Conservation (phyloP, 35 echinoderm and acorn worm species). For the Strongylocentrotus purpuratus region DNA sequence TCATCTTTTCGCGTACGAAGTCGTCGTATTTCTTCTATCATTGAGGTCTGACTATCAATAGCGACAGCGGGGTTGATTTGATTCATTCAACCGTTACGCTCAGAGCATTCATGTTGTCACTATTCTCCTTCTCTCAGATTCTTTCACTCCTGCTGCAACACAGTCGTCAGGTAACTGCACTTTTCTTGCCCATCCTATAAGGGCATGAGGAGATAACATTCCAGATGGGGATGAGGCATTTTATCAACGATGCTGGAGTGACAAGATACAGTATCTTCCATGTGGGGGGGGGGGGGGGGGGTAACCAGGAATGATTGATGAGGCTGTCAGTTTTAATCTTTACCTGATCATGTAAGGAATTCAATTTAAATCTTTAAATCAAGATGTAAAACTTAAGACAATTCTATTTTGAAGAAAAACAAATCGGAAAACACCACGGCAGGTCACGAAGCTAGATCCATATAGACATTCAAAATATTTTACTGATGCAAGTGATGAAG, state of each 20-base stretch:
- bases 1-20: neutral
- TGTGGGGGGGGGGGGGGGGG: too few species aligned
- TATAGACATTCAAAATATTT: neutral
- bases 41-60: neutral
- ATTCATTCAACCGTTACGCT: slow-evolving; percentile 25
- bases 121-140: neutral
- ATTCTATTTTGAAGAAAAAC: neutral
- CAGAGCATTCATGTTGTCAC: slow-evolving; percentile 42
- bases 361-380: neutral
- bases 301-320: neutral
- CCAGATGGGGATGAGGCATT: neutral
- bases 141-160: neutral
- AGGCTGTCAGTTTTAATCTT: neutral
- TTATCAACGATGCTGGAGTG: neutral
- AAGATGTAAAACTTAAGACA: neutral
- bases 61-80: slow-evolving; percentile 28
- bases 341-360: neutral
- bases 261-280: neutral
- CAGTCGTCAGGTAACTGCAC: neutral
- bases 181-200: neutral
- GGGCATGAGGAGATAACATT: neutral
- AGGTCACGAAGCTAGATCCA: too few species aligned
- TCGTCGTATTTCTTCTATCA: slow-evolving; percentile 25
- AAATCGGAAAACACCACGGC: too few species aligned
- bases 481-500: neutral